These are phyloP conservation scores for Papilio machaon DNA, from an alignment of 1,140 invertebrate genomes.

Conservation along the genomic window DNA sequence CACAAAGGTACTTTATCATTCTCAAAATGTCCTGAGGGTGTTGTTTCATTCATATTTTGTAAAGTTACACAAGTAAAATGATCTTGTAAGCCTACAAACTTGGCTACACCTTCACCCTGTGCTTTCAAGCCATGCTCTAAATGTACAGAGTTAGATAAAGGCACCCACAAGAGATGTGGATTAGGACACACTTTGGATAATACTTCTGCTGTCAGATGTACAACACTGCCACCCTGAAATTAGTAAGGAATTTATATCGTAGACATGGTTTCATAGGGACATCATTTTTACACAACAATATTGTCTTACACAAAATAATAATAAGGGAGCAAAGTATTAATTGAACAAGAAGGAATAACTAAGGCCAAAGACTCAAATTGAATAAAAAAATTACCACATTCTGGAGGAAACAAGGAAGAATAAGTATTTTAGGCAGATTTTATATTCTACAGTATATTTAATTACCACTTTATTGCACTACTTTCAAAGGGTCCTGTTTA, in stretches of 20 bases:
- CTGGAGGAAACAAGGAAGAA: too few species aligned
- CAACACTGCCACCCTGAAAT: slow-evolving; percentile 72
- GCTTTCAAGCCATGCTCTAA: slow-evolving; percentile 66
- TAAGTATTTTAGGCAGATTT: too few species aligned
- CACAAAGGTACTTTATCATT: slow-evolving; percentile 86
- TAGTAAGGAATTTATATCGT: not conserved
- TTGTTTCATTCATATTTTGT: slow-evolving; percentile 63
- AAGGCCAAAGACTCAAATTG: not conserved
- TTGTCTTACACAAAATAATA: too few species aligned
- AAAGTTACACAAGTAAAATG: slow-evolving; percentile 65
- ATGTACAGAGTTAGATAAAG: slow-evolving; percentile 65
- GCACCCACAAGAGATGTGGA: slow-evolving; percentile 68
- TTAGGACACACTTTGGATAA: slow-evolving; percentile 63
- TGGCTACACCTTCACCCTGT: slow-evolving; percentile 68
- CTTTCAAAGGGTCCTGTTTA: not conserved
- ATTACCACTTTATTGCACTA: too few species aligned
- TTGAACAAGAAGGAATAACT: not conserved
- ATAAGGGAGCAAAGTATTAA: too few species aligned
- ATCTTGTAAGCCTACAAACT: slow-evolving; percentile 64
- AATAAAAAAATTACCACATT: not conserved
- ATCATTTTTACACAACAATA: not conserved
- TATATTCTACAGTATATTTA: too few species aligned
- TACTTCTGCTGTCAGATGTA: slow-evolving; percentile 73
- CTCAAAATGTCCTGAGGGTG: slow-evolving; percentile 85
- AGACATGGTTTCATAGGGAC: too few species aligned